These are phyloP conservation scores for Anomalospiza imberbis DNA, from an alignment of 2,797 vertebrate species.

Conservation along the genomic window DNA sequence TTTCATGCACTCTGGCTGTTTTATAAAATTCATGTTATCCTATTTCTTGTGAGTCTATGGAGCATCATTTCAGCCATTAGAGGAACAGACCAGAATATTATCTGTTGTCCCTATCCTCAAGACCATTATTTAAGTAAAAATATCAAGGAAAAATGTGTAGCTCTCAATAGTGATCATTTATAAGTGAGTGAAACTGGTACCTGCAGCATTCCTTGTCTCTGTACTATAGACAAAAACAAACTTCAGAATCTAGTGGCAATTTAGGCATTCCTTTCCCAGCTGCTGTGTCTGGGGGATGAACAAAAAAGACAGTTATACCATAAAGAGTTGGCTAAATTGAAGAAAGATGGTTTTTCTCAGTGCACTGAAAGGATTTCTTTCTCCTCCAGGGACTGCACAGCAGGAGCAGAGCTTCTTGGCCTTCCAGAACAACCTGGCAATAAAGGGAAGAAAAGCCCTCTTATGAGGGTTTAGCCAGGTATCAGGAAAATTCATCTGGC, in stretches of 20 bases:
- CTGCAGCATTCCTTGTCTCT: neutral
- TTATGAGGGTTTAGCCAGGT: neutral
- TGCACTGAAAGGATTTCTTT: neutral
- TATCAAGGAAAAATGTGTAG: neutral
- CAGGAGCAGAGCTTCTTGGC: neutral
- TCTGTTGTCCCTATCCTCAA: neutral
- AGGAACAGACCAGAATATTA: neutral
- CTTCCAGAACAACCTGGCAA: neutral
- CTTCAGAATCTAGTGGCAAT: neutral
- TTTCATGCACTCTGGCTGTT: neutral
- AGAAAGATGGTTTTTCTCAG: neutral
- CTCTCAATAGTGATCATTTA: neutral
- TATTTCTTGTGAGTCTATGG: neutral
- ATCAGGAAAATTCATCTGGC: neutral
- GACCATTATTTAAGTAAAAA: neutral
- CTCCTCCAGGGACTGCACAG: neutral
- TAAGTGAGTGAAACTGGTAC: neutral
- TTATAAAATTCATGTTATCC: neutral
- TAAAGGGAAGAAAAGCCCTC: neutral
- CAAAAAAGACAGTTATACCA: neutral
- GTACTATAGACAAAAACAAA: neutral
- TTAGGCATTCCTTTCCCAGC: neutral
- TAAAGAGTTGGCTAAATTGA: neutral
- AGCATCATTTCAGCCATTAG: neutral
- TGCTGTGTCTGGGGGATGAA: neutral